Conservation (phyloP, 2,797 vertebrate species). For the Emys orbicularis region DNA sequence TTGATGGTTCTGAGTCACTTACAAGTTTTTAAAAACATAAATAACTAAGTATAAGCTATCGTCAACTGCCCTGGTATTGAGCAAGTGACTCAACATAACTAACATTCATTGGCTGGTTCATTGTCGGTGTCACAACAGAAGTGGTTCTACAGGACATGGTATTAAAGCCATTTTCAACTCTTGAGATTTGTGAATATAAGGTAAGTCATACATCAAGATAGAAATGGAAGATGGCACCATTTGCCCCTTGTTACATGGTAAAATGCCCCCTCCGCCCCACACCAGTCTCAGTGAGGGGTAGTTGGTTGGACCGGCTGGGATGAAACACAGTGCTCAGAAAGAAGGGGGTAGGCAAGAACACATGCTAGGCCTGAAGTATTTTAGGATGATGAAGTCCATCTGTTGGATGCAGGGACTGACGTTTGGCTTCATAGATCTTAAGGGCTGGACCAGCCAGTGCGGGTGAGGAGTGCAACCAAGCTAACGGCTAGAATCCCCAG, state of each 20-base stretch:
- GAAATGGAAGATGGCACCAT: not conserved
- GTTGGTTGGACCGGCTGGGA: not conserved
- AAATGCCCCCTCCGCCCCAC: not conserved
- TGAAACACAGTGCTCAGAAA: not conserved
- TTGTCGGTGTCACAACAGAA: not conserved
- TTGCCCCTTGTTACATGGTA: not conserved
- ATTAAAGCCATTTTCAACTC: not conserved
- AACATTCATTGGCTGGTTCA: not conserved
- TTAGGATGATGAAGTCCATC: rapidly evolving
- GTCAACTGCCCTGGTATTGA: not conserved
- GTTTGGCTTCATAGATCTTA: not conserved
- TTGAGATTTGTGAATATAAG: not conserved
- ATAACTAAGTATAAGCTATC: not conserved
- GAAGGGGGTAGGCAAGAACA: not conserved
- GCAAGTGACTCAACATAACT: not conserved
- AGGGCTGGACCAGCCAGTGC: not conserved
- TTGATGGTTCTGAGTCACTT: not conserved
- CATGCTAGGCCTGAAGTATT: not conserved
- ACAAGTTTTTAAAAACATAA: not conserved
- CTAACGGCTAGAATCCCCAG: not conserved
- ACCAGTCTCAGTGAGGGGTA: not conserved
- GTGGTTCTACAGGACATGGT: not conserved
- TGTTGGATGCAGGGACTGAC: not conserved
- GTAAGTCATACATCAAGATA: not conserved
- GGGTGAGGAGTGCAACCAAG: rapidly evolving